Evolutionary conservation across 1,140 invertebrate genomes (phyloP).

Genomic region (Saxidomus purpurata): DNA sequence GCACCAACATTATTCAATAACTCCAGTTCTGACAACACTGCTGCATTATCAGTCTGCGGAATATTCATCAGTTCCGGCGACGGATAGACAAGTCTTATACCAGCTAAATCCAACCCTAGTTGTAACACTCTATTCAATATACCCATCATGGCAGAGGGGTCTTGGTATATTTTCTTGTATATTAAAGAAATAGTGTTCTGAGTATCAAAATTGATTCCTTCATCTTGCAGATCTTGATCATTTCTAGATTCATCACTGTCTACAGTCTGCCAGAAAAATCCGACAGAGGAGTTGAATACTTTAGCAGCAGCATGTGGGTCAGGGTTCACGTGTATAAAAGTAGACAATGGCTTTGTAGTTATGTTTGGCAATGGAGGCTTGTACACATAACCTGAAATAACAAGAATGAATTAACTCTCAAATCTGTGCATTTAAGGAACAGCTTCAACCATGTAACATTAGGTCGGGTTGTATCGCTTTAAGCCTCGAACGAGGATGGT

Average conservation of each 20-base stretch:
- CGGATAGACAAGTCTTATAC: constrained; percentile 79
- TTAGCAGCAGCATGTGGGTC: constrained; percentile 75
- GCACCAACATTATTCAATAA: constrained; percentile 81
- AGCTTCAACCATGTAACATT: too few species aligned
- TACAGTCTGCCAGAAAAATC: constrained; percentile 84
- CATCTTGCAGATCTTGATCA: constrained; percentile 71
- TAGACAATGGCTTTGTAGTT: constrained; percentile 82
- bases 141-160: constrained; percentile 79
- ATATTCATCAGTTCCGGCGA: constrained; percentile 72
- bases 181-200: constrained; percentile 84
- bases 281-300: constrained; percentile 80
- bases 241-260: constrained; percentile 78
- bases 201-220: constrained; percentile 75
- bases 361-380: constrained; percentile 80
- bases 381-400: constrained; percentile 71
- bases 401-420: too few species aligned
- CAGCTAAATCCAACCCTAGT: constrained; percentile 79
- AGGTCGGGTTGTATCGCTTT: too few species aligned
- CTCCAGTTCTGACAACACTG: constrained; percentile 67
- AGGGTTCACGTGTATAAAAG: constrained; percentile 83
- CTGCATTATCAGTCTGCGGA: constrained; percentile 56
- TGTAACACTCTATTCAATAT: constrained; percentile 81
- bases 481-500: too few species aligned
- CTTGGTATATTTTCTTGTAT: constrained; percentile 82
- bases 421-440: too few species aligned